A percentile compares a stretch with the other conserved stretches of the same genome.
Conservation (phyloP, 2,113 vertebrate species). For the Aleadryas rufinucha region DNA sequence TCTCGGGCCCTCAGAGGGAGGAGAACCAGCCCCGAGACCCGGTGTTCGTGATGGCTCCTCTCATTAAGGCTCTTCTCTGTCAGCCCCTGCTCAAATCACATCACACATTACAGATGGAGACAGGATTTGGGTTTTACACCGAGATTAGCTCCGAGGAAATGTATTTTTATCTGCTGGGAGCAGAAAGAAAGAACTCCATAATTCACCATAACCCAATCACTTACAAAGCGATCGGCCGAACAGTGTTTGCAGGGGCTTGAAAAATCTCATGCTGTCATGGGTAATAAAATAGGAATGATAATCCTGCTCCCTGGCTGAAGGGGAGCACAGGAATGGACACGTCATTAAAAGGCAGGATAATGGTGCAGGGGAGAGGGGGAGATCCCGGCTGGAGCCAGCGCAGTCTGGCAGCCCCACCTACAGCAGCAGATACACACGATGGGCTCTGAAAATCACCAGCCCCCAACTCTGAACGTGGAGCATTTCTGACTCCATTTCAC, state of each 20-base stretch:
- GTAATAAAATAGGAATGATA: conserved; percentile 49
- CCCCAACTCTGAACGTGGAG: accelerated
- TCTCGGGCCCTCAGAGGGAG: not conserved
- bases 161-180: conserved; percentile 36
- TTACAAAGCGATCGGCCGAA: conserved; percentile 9
- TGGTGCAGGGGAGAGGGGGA: not conserved
- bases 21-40: not conserved
- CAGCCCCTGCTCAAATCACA: not conserved
- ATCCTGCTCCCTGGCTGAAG: conserved; percentile 27
- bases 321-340: not conserved
- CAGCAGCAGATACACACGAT: not conserved
- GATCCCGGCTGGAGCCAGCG: conserved; percentile 1
- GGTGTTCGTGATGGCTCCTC: not conserved
- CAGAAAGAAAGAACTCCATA: not conserved
- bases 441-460: not conserved
- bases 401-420: not conserved
- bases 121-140: not conserved
- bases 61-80: not conserved
- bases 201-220: conserved; percentile 46
- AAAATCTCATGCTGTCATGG: conserved; percentile 14
- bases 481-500: not conserved
- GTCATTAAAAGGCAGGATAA: conserved; percentile 39
- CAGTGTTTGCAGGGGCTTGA: conserved; percentile 4
- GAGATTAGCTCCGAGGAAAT: conserved; percentile 10
- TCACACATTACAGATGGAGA: not conserved